These are phyloP conservation scores for Amphipoea lucens DNA, from an alignment of 2,888 invertebrate species.

Conservation along the genomic window DNA sequence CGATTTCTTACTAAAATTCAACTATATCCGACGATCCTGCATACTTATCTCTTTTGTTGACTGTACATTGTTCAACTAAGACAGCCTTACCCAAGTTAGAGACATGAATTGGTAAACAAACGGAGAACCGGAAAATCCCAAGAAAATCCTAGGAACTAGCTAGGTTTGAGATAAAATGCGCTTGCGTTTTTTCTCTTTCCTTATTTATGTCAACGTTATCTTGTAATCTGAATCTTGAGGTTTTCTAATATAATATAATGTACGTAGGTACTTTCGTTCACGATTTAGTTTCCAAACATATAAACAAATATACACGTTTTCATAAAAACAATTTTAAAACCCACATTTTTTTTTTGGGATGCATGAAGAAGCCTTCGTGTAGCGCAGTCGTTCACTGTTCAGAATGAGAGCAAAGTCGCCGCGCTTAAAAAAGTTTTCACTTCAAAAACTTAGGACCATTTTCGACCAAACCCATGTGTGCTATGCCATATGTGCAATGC, in stretches of 20 bases:
- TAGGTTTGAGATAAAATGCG: too few species aligned
- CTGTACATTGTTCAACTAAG: not conserved
- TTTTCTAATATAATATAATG: not conserved
- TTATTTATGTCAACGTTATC: constrained; percentile 25
- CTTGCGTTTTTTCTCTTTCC: not conserved
- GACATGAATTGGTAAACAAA: not conserved
- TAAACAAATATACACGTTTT: too few species aligned
- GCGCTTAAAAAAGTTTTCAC: not conserved
- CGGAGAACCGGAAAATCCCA: not conserved
- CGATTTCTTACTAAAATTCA: too few species aligned
- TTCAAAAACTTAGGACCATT: not conserved
- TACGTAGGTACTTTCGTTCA: not conserved
- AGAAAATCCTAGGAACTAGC: not conserved
- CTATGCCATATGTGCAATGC: not conserved
- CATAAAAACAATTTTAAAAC: too few species aligned
- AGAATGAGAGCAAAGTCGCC: too few species aligned
- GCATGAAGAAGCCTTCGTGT: too few species aligned
- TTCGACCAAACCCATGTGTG: not conserved
- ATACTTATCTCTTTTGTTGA: too few species aligned
- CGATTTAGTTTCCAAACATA: too few species aligned
- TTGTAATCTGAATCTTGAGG: constrained; percentile 5
- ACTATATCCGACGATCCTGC: too few species aligned
- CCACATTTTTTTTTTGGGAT: too few species aligned
- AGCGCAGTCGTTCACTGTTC: too few species aligned
- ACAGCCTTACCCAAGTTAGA: not conserved